A percentile compares a stretch with the other conserved stretches of the same genome.
These are phyloP conservation scores for Lagenorhynchus albirostris DNA, from an alignment of 2,113 vertebrate species.

Conservation along the genomic window DNA sequence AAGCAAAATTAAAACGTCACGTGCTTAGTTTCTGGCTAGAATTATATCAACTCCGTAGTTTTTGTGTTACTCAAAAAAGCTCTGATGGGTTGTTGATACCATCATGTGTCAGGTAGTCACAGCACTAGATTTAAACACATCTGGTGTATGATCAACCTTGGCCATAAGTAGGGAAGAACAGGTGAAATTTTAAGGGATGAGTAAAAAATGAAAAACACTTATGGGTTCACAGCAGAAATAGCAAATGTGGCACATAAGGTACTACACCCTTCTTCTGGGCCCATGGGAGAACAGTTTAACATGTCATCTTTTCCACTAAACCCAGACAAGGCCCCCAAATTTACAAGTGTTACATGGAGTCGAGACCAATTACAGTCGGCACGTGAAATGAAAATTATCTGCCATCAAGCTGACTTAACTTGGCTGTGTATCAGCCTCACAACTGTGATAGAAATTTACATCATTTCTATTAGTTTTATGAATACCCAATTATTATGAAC, in stretches of 20 bases:
- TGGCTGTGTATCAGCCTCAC: neutral
- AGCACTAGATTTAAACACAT: conserved; percentile 17
- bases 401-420: neutral
- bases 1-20: neutral
- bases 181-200: neutral
- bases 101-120: neutral
- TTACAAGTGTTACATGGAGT: neutral
- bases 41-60: neutral
- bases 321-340: neutral
- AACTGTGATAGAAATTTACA: neutral
- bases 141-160: neutral
- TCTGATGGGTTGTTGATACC: neutral
- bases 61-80: neutral
- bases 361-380: neutral
- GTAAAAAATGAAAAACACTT: neutral
- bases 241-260: neutral
- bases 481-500: conserved; percentile 3
- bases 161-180: neutral
- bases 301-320: neutral
- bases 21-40: neutral
- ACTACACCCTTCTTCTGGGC: neutral
- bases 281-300: neutral
- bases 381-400: neutral
- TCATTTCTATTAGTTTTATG: neutral
- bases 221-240: neutral